Base-by-base conservation (phyloP, 2,113 vertebrate species). In the Tragelaphus buxtoni region DNA sequence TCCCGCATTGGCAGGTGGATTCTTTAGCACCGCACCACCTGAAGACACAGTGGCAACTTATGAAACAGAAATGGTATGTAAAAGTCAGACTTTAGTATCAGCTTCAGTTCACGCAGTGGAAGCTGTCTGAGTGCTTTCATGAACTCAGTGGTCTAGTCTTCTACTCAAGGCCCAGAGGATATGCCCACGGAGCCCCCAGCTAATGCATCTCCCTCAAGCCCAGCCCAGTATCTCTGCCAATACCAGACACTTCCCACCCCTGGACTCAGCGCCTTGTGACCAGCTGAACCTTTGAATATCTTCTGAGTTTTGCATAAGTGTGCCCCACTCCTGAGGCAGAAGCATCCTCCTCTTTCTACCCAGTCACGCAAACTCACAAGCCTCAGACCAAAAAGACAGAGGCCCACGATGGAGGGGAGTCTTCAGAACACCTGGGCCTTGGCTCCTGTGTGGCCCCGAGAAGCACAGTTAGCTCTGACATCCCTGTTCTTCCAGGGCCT, bases 371-470 rank as follows among this genome's bases (percentile, higher is more conserved):
- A 35, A n/a, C 17, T 35, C 80, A 60, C 28, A 47, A 63, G 61
- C 32, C 86, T 9, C 47, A 18, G 1, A 12, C 51, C n/a, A 9
- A 7, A 49, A 86, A 92, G 28, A 81, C 28, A 9, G 22, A 32
- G 39, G n/a, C 42, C 58, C 4, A 10, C 0, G 0, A 45, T 1
- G 5, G 11, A 10, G 76, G 1, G 1, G 18, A 81, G 47, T 56
- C 56, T 80, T 88, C 47, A 42, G 56, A 76, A 35, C 9, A 13
- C 22, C 8, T 13, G 6, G 28, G 49, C 53, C 4, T 45, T 32
- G 4, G 2, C 20, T 58, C 12, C 24, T 4, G 2, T 39, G 65
- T 0, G 4, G 9, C 65, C 18, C 18, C 1, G 1, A 39, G 65
- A 22, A 69, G 65, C 28, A 32, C 2, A 28, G 51, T 24, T 42